Conservation (phyloP, 2,888 invertebrate genomes). For the Chymomyza amoena region DNA sequence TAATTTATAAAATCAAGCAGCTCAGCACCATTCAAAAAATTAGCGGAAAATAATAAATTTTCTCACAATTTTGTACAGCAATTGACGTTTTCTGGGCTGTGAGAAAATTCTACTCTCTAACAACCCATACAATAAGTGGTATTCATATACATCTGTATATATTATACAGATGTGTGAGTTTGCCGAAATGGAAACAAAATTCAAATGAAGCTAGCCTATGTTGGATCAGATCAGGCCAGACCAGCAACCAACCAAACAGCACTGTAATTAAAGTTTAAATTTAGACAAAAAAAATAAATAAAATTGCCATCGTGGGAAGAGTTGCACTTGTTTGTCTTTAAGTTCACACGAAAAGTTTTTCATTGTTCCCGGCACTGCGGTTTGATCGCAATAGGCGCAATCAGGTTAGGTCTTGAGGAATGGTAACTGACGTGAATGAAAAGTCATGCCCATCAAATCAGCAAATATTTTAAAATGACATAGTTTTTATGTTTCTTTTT, state of each 20-base stretch:
- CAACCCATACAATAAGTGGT: conserved; percentile 59
- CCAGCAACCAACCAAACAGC: conserved; percentile 17
- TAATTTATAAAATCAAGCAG: conserved; percentile 54
- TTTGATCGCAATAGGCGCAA: conserved; percentile 46
- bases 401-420: conserved; percentile 4
- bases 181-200: conserved; percentile 46
- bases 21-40: conserved; percentile 19
- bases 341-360: conserved; percentile 63
- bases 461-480: not conserved
- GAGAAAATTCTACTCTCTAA: conserved; percentile 66
- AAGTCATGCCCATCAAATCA: not conserved
- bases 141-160: conserved; percentile 38
- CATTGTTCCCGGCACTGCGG: conserved; percentile 45
- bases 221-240: conserved; percentile 15
- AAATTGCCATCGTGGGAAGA: conserved; percentile 61
- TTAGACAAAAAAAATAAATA: conserved; percentile 42
- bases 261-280: conserved; percentile 66
- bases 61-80: conserved; percentile 40
- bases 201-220: conserved; percentile 9
- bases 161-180: conserved; percentile 37
- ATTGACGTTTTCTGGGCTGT: conserved; percentile 59
- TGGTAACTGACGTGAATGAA: not conserved
- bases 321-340: conserved; percentile 61
- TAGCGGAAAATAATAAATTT: conserved; percentile 57
- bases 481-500: conserved; percentile 39